Evolutionary conservation across 1,140 invertebrate genomes (phyloP).

Genomic region (Monochamus saltuarius): DNA sequence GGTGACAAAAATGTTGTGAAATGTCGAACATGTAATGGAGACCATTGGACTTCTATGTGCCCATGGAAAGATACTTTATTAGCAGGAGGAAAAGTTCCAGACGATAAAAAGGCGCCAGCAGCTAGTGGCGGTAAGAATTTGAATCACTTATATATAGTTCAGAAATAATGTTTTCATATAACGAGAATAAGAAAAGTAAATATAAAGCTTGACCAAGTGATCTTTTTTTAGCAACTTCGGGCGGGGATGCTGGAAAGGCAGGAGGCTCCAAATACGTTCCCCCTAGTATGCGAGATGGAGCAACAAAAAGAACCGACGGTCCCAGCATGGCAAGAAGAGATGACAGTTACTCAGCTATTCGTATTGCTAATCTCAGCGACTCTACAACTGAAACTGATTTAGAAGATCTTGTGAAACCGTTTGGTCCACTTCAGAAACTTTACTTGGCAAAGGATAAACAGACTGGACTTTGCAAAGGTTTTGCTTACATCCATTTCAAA

Average conservation of each 20-base stretch:
- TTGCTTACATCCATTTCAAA: conserved; percentile 96
- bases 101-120: conserved; percentile 45
- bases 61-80: conserved; percentile 91
- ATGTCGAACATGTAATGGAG: conserved; percentile 92
- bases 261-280: conserved; percentile 74
- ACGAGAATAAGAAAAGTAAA: too few species aligned
- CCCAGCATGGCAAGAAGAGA: conserved; percentile 70
- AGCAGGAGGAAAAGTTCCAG: conserved; percentile 60
- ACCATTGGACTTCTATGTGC: conserved; percentile 97
- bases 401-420: conserved; percentile 91
- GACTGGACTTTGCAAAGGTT: conserved; percentile 85
- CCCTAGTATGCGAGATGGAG: conserved; percentile 83
- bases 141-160: too few species aligned
- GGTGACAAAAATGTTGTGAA: conserved; percentile 81
- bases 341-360: conserved; percentile 85
- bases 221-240: conserved; percentile 20
- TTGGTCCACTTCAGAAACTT: conserved; percentile 84
- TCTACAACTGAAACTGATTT: conserved; percentile 93
- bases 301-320: conserved; percentile 69
- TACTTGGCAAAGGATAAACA: conserved; percentile 85
- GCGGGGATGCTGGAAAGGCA: conserved; percentile 53
- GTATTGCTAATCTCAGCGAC: conserved; percentile 97
- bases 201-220: neutral
- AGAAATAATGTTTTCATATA: too few species aligned
- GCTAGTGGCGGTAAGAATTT: conserved; percentile 11